Conservation (phyloP, 1,140 invertebrate species). For the Sarcophaga bullata region DNA sequence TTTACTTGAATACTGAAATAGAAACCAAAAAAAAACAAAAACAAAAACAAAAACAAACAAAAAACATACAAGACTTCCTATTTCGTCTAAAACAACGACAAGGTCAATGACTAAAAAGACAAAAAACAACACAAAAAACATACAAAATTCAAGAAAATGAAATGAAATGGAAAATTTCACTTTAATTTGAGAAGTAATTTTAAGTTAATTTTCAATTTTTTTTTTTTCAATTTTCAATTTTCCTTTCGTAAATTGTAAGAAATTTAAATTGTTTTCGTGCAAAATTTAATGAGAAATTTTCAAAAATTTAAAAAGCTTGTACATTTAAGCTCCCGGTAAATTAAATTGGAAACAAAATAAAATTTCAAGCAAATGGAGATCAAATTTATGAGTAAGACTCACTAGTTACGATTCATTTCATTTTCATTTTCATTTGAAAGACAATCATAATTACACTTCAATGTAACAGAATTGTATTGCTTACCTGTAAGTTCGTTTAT, state of each 20-base stretch:
- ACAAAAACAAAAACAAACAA: no score
- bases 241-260: not conserved
- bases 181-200: not conserved
- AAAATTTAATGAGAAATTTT: not conserved
- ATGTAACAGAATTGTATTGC: no score
- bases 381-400: no score
- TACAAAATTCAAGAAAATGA: not conserved
- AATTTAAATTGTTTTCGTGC: not conserved
- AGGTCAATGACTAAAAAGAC: constrained; percentile 42
- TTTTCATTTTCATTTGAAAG: no score
- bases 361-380: no score
- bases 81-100: constrained; percentile 19
- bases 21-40: no score
- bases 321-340: no score
- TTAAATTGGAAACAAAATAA: no score
- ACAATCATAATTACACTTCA: no score
- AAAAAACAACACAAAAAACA: constrained; percentile 30
- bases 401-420: no score
- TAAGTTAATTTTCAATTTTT: constrained; percentile 5
- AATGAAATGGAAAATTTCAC: constrained; percentile 1
- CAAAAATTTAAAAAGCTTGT: no score
- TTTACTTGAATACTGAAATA: not conserved
- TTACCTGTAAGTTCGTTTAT: no score
- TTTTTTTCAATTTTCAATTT: constrained; percentile 8
- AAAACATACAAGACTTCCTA: not conserved